Conservation (phyloP, 2,113 vertebrate species). For the Ornithorhynchus anatinus region DNA sequence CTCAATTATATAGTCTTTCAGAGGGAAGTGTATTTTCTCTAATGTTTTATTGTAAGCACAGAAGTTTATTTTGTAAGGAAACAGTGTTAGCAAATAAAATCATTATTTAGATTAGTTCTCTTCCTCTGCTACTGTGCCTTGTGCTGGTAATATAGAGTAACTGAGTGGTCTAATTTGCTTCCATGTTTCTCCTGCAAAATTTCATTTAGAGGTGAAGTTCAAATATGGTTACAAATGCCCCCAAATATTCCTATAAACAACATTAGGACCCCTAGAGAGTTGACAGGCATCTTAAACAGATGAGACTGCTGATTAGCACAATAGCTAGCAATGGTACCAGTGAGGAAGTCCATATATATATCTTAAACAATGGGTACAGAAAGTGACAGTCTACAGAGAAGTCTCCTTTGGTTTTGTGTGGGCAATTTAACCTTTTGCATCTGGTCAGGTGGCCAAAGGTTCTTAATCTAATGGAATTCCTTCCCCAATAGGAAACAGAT, state of each 20-base stretch:
- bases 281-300: not conserved
- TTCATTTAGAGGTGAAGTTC: not conserved
- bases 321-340: not conserved
- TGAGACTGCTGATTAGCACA: not conserved
- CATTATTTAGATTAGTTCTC: not conserved
- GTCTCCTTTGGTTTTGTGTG: not conserved
- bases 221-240: not conserved
- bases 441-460: not conserved
- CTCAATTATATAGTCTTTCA: too few relatives aligned
- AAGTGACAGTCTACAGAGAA: not conserved
- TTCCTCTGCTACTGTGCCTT: too few relatives aligned
- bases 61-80: not conserved
- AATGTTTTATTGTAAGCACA: not conserved
- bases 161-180: too few relatives aligned
- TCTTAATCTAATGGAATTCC: not conserved
- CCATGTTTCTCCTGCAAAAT: not conserved
- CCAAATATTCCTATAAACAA: not conserved
- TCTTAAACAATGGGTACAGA: too few relatives aligned
- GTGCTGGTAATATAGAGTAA: too few relatives aligned
- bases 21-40: not conserved
- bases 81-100: not conserved
- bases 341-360: not conserved
- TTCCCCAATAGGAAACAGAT: not conserved
- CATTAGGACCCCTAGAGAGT: not conserved
- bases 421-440: not conserved